Base-by-base conservation (phyloP, 2,113 vertebrate species). In the Sisor rabdophorus region DNA sequence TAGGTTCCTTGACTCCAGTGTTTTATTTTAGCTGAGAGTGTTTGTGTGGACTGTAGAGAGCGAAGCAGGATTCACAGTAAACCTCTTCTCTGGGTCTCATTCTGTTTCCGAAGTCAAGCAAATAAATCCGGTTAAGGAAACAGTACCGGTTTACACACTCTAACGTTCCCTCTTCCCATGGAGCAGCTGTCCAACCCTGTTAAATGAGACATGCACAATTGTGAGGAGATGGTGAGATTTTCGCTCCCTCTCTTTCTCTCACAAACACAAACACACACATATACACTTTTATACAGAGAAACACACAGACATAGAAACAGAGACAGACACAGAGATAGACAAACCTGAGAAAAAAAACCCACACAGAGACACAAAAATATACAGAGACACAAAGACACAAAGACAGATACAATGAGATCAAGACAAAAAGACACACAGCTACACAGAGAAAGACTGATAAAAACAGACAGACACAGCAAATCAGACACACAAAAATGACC, bases 141-240 rank as follows among this genome's bases (percentile, higher is more conserved):
- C 26, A 30, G 24, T 26, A 19, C 0, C 3, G 2, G 12, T 22
- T 71, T 40, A 16, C 19, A 40, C 20, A 56, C 32, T 22, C 4
- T 12, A 72, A 56, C 30, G 2, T 22, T 11, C 44, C 19, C 44
- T n/a, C 48, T 32, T 74, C 47, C 47, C 19, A 17, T 36, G 40
- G 1, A 58, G 32, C 54, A 72, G 73, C 61, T 40, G 60, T 65
- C 50, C 40, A 65, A 40, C 50, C 30, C 15, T 44, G 24, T 75
- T 54, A 75, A 16, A 44, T 28, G 59, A 64, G 54, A 64, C 20
- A 53, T 58, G 16, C 22, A 64, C 48, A 36, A 64, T 36, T 75
- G 59, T 53, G 28, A 48, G 28, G 9, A 54, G 48, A 54, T 52
- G 60, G 16, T 40, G 11, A 16, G 28, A 36, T 64, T 26, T 40